Evolutionary conservation across 2,113 vertebrate genomes (phyloP).

Genomic region (Pteronura brasiliensis): DNA sequence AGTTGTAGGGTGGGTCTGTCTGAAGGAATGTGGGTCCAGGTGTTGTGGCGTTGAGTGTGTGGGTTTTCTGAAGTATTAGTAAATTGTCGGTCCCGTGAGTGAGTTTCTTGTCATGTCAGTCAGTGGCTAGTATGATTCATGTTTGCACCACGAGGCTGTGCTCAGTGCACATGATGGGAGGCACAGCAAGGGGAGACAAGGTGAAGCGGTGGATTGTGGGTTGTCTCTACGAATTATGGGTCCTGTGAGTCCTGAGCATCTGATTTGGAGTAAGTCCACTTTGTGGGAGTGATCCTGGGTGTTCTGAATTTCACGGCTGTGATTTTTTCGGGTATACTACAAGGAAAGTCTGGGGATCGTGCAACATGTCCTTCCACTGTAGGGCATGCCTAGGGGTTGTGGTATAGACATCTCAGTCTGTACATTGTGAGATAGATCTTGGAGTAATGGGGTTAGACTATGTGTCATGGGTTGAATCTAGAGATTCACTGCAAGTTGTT

Average conservation of each 20-base stretch:
- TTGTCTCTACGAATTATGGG: background rate
- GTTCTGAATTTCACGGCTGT: background rate
- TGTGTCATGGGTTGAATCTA: background rate
- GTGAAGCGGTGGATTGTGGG: background rate
- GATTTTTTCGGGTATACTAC: background rate
- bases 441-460: background rate
- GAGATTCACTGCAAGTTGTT: background rate
- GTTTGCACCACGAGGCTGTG: background rate
- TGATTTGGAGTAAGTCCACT: background rate
- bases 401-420: background rate
- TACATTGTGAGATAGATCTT: background rate
- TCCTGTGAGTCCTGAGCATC: background rate
- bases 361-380: background rate
- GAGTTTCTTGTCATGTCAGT: background rate
- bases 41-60: background rate
- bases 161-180: background rate
- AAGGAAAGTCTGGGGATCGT: background rate
- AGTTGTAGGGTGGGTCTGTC: background rate
- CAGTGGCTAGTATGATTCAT: background rate
- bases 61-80: too few species aligned
- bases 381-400: background rate
- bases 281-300: background rate
- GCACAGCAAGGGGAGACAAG: background rate
- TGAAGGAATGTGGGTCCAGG: background rate
- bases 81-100: background rate